Evolutionary conservation across 92 coral and sea anemone genomes (phyloP), one percentile per base, ranked within the genome.

Genomic region (Zoanthus gigantus): DNA sequence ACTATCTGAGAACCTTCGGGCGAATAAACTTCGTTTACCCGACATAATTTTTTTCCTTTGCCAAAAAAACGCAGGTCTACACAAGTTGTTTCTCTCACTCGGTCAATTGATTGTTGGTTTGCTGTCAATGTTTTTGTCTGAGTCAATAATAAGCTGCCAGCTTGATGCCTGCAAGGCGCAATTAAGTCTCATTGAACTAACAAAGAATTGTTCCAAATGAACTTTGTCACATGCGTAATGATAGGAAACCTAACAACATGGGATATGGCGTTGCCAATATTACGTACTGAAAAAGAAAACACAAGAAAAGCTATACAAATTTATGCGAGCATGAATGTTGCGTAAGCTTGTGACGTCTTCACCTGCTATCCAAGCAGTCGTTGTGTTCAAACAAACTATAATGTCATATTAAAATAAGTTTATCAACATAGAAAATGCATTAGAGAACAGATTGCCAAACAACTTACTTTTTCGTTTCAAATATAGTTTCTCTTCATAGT

Each of bases 1-100:
- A 11, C 85, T 58, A 47, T 81, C 85, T n/a, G 85, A 81, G 30
- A 81, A 46, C n/a, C 85, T 81, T 34, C 85, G 85, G 28, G 85
- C 85, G 60, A 81, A 81, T 50, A 66, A 31, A 9, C 53, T 81
- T 12, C 75, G 85, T 81, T 68, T 81, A 53, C 58, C 63, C 7
- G 74, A 18, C 85, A 81, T 81, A 54, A 0, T 63, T 28, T 14
- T 6, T n/a, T 44, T n/a, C 8, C 54, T 18, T 14, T 10, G 44
- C 72, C 28, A 42, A 47, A 48, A 34, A 34, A 1, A 3, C 82
- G 17, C 46, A 31, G 66, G 12, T 34, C 6, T 12, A 2, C 58
- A 45, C 66, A 23, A 60, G 32, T 42, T 34, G 17, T 42, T 63
- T 79, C 84, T 61, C 14, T 65, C 50, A 10, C 61, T 81, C 11